These are phyloP conservation scores for Cephus runcator DNA, from an alignment of 2,888 invertebrate species.

Conservation along the genomic window DNA sequence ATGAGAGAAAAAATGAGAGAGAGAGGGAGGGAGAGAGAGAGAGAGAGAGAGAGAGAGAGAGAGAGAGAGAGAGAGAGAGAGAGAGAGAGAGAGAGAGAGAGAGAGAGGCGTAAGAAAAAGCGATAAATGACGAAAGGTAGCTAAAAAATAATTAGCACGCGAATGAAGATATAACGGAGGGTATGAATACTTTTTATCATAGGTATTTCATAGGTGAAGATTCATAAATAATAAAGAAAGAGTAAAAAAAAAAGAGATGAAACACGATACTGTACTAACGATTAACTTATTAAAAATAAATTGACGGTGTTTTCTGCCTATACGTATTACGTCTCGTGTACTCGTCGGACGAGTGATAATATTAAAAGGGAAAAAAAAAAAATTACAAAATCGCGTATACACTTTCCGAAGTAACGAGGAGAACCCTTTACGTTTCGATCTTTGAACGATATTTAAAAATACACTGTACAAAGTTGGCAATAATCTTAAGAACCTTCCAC, in stretches of 20 bases:
- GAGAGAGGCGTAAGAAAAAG: slow-evolving; percentile 30
- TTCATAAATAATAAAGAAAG: slow-evolving; percentile 18
- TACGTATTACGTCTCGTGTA: slow-evolving; percentile 48
- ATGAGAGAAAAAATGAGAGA: background rate
- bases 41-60: slow-evolving; percentile 23
- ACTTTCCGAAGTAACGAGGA: slow-evolving; percentile 44
- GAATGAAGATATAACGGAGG: slow-evolving; percentile 36
- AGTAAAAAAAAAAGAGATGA: slow-evolving; percentile 37
- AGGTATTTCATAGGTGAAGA: slow-evolving; percentile 59
- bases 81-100: slow-evolving; percentile 23
- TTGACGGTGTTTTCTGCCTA: slow-evolving; percentile 64
- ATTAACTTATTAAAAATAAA: slow-evolving; percentile 55
- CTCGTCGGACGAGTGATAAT: slow-evolving; percentile 42
- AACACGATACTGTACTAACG: slow-evolving; percentile 57
- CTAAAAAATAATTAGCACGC: slow-evolving; percentile 27
- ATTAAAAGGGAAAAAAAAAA: slow-evolving; percentile 18
- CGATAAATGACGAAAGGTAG: slow-evolving; percentile 25
- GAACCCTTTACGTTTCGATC: background rate
- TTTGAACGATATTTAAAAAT: slow-evolving; percentile 9
- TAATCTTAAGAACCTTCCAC: slow-evolving; percentile 63
- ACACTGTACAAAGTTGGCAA: slow-evolving; percentile 68
- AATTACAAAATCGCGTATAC: slow-evolving; percentile 5
- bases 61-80: slow-evolving; percentile 17
- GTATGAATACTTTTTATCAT: slow-evolving; percentile 64
- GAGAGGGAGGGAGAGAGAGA: slow-evolving; percentile 5